Conservation (phyloP, 2,113 vertebrate genomes). For the Mustelus asterias region DNA sequence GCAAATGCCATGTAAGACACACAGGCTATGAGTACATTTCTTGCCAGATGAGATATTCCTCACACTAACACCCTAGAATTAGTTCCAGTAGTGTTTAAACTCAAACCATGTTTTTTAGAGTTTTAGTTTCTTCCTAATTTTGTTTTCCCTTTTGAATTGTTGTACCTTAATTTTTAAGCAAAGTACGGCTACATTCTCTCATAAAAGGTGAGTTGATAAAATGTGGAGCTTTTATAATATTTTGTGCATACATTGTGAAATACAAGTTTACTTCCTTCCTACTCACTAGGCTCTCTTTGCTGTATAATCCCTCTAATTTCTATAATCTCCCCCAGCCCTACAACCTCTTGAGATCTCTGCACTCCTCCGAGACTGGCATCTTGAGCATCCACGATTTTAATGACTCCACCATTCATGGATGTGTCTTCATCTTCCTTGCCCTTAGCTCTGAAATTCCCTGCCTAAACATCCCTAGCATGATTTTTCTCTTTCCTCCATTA, state of each 20-base stretch:
- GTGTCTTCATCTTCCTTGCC: too few relatives aligned
- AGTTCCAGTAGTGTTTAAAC: background rate
- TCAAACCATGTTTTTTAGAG: background rate
- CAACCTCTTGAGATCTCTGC: too few relatives aligned
- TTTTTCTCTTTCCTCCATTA: too few relatives aligned
- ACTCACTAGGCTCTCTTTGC: background rate
- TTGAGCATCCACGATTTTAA: too few relatives aligned
- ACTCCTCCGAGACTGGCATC: too few relatives aligned
- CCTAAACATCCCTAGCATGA: too few relatives aligned
- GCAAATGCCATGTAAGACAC: background rate
- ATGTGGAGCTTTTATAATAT: background rate
- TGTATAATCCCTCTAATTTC: background rate
- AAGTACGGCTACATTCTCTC: background rate
- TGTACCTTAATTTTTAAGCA: background rate
- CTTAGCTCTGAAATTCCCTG: too few relatives aligned
- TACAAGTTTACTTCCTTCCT: background rate
- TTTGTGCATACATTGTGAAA: background rate
- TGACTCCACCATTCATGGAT: too few relatives aligned
- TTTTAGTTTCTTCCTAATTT: background rate
- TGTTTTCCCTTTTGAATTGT: background rate
- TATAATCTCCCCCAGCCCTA: too few relatives aligned
- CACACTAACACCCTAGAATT: background rate
- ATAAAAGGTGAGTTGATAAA: background rate
- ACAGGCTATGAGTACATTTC: background rate
- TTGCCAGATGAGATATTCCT: background rate